These are phyloP conservation scores for Oreotrochilus melanogaster DNA, from an alignment of 2,113 vertebrate species.

Conservation along the genomic window DNA sequence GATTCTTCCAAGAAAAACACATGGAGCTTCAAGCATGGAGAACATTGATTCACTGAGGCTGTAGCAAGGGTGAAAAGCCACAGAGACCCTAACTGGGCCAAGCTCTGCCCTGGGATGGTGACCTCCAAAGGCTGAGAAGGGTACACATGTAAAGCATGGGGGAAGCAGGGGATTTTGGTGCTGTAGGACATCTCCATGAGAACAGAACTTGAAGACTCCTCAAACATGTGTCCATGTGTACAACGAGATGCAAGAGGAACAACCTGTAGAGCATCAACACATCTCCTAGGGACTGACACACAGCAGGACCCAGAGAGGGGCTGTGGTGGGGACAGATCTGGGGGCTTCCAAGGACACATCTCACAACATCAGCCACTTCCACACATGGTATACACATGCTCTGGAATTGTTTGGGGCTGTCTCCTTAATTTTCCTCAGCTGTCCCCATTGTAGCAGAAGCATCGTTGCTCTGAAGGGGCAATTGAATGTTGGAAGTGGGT, in stretches of 20 bases:
- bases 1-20: background rate
- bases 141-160: background rate
- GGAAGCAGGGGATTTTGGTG: background rate
- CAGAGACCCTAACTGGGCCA: background rate
- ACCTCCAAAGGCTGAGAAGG: background rate
- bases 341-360: constrained; percentile 15
- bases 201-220: background rate
- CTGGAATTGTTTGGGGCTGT: background rate
- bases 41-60: background rate
- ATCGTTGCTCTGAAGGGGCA: background rate
- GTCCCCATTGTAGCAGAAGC: background rate
- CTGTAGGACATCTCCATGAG: background rate
- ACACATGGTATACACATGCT: constrained; percentile 10
- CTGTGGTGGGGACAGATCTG: accelerated
- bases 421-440: constrained; percentile 27
- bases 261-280: background rate
- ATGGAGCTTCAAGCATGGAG: background rate
- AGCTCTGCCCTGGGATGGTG: background rate
- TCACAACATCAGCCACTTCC: background rate
- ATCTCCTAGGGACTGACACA: background rate
- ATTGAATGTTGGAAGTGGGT: background rate
- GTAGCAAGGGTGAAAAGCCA: background rate
- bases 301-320: background rate
- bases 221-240: background rate
- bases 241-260: background rate